Conservation (phyloP, 2,888 invertebrate genomes). For the Allacma fusca region DNA sequence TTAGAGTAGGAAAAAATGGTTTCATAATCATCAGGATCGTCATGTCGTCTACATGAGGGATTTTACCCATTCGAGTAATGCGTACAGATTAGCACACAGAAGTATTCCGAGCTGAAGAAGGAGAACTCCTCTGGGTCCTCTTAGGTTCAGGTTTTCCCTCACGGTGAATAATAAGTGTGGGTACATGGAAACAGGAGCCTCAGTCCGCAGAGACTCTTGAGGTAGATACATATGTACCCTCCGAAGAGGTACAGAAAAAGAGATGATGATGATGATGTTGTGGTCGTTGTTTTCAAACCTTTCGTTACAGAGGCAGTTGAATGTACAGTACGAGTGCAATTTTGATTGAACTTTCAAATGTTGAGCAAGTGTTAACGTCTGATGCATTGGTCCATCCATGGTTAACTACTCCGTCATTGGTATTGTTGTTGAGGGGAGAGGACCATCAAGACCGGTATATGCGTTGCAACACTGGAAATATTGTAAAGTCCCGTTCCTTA, state of each 20-base stretch:
- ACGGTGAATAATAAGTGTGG: neutral
- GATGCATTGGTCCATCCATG: constrained; percentile 10
- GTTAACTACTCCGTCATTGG: constrained; percentile 6
- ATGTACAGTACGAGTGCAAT: constrained; percentile 10
- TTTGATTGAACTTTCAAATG: constrained; percentile 16
- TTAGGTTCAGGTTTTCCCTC: neutral
- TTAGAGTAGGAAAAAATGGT: constrained; percentile 4
- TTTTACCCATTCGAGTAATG: neutral
- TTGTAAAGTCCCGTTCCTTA: constrained; percentile 37
- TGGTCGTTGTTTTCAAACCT: neutral
- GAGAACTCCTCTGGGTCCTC: neutral
- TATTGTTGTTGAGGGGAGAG: constrained; percentile 16
- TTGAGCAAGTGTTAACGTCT: constrained; percentile 31
- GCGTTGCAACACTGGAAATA: constrained; percentile 19
- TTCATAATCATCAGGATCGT: constrained; percentile 3
- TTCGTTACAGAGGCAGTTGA: neutral
- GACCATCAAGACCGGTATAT: constrained; percentile 21
- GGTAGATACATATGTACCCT: too few relatives aligned
- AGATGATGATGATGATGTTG: too few relatives aligned
- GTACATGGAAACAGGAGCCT: neutral
- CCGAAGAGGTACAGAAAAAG: too few relatives aligned
- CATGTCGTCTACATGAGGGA: neutral
- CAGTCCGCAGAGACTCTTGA: too few relatives aligned
- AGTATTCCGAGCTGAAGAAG: neutral
- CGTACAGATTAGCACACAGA: neutral